These are phyloP conservation scores for Liopterus haemorrhoidalis DNA, from an alignment of 2,888 invertebrate species.

Conservation along the genomic window DNA sequence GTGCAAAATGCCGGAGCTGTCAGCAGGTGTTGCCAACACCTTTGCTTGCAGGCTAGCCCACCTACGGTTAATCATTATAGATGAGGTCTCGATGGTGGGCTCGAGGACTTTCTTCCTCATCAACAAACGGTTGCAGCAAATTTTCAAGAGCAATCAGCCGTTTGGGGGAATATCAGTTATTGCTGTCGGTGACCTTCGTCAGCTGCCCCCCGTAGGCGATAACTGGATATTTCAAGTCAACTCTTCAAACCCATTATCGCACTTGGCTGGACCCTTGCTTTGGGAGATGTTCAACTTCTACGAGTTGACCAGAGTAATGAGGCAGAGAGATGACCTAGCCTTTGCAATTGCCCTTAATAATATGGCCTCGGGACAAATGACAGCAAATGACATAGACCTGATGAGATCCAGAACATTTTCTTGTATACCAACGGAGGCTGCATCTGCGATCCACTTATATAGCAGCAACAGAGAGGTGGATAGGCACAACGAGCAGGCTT, in stretches of 20 bases:
- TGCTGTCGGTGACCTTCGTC: constrained; percentile 38
- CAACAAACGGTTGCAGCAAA: constrained; percentile 36
- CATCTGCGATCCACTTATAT: constrained; percentile 20
- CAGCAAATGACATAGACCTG: constrained; percentile 27
- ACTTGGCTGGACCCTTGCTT: constrained; percentile 15
- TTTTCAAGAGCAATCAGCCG: constrained; percentile 29
- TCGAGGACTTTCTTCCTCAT: constrained; percentile 30
- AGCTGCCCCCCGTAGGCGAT: constrained; percentile 37
- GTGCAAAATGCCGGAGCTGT: background rate
- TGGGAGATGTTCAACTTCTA: constrained; percentile 33
- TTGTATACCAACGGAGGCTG: constrained; percentile 9
- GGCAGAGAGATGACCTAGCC: constrained; percentile 33
- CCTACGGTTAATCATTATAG: constrained; percentile 33
- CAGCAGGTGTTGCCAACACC: constrained; percentile 18
- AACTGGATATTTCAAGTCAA: constrained; percentile 27
- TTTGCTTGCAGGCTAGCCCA: constrained; percentile 19
- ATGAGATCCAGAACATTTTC: constrained; percentile 24
- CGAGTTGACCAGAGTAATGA: constrained; percentile 35
- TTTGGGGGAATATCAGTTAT: constrained; percentile 39
- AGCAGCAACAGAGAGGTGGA: constrained; percentile 19
- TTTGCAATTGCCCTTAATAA: constrained; percentile 34
- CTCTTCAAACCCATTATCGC: constrained; percentile 2
- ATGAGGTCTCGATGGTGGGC: constrained; percentile 39
- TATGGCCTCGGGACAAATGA: constrained; percentile 29
- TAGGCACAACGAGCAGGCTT: constrained; percentile 15